Evolutionary conservation across 2,797 vertebrate genomes (phyloP), one percentile per base, ranked within the genome.

Genomic region (Gambusia yucatana): DNA sequence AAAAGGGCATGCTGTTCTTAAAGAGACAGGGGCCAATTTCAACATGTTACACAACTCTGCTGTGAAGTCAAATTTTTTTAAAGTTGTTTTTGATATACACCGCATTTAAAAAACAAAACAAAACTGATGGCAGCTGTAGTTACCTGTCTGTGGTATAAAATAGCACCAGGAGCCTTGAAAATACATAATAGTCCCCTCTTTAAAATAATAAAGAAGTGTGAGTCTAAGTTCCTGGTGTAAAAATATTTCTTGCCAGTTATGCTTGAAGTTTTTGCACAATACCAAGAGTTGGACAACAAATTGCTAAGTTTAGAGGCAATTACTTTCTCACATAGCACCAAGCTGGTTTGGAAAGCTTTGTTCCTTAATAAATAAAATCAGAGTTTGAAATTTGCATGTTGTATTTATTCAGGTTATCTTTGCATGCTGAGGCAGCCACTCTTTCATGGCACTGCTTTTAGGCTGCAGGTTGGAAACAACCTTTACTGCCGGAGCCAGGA

Each of bases 401-500:
- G 65, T 43, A 2, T 43, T 41, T 69, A 5, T 11, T n/a, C 39
- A 14, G 39, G 65, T 69, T 69, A n/a, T 44, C 43, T 70, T 70
- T 70, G 67, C 1, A 6, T 46, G 43, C 6, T 3, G 43, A 28
- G 4, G 13, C n/a, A 28, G 9, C 41, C 65, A 43, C 4, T 69
- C n/a, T 43, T 43, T 43, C 65, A 44, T n/a, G 22, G 22, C 22
- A 2, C 39, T 43, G 39, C 20, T n/a, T n/a, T 78, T 44, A 43
- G 72, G 36, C 43, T 65, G 79, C 72, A 33, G 72, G 61, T 75
- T 73, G 83, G 83, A 87, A 89, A 84, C 85, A 90, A 82, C 39
- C 55, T 67, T 36, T 69, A 75, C 74, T 86, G 86, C 83, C 87
- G 30, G 72, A 81, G 87, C 85, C 75, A 86, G 85, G 70, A 70